Conservation (phyloP, 1,140 invertebrate genomes). For the Aleiodes sp. region DNA sequence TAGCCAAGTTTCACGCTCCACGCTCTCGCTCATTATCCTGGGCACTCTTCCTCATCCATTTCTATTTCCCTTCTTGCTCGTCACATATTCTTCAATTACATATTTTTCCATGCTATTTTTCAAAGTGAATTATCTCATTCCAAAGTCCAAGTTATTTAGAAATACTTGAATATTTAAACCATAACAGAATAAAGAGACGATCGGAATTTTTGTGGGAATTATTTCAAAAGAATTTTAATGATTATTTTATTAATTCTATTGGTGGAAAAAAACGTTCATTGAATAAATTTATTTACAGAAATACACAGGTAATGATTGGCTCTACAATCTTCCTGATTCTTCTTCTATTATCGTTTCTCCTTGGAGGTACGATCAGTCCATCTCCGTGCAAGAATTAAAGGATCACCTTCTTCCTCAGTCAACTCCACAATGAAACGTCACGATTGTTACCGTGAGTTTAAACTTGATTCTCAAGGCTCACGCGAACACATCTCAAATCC, state of each 20-base stretch:
- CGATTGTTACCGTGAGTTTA: neutral
- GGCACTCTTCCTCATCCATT: constrained; percentile 20
- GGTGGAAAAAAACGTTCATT: neutral
- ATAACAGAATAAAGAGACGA: too few species aligned
- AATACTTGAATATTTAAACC: too few species aligned
- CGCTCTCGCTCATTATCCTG: constrained; percentile 28
- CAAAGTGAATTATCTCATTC: too few species aligned
- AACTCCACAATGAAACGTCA: neutral
- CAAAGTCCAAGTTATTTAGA: too few species aligned
- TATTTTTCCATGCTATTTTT: neutral
- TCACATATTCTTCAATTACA: neutral
- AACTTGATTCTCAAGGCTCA: neutral
- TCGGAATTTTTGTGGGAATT: too few species aligned
- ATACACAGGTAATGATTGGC: neutral
- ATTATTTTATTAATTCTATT: neutral
- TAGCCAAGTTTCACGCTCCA: constrained; percentile 32
- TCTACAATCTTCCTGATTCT: neutral
- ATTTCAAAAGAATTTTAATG: too few species aligned
- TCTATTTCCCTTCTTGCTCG: neutral
- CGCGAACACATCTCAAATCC: constrained; percentile 13
- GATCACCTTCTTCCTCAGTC: neutral
- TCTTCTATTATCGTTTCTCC: constrained; percentile 10
- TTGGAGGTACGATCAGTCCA: constrained; percentile 14
- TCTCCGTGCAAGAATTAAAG: constrained; percentile 4
- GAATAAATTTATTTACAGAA: constrained; percentile 16